Percentiles rank a stretch among this genome's conserved stretches.
phyloP scores from a whole-genome alignment of 2,113 vertebrate species.

The Trochalopteron elliotii region DNA sequence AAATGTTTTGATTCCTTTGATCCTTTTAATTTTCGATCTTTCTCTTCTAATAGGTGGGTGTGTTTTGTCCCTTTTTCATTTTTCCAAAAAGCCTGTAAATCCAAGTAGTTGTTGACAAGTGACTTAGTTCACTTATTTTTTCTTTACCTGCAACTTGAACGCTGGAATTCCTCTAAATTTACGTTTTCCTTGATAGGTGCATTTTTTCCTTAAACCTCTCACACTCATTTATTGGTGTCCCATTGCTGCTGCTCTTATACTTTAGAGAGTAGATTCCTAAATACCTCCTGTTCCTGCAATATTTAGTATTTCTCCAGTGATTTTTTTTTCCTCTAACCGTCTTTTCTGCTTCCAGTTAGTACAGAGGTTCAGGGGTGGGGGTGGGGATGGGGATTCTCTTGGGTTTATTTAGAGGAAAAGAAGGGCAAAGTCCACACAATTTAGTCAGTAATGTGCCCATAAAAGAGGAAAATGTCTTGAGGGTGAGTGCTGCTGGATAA shows the following conservation, averaged over 20 bases:
- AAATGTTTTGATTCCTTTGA: constrained; percentile 55
- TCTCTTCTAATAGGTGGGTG: constrained; percentile 78
- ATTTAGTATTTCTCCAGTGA: background rate
- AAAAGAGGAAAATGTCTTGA: background rate
- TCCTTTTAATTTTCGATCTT: constrained; percentile 72
- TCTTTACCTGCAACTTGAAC: background rate
- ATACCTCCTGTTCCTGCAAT: background rate
- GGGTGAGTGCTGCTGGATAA: background rate
- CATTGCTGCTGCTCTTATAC: background rate
- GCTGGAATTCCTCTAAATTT: background rate
- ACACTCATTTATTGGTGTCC: background rate
- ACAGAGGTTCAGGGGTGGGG: background rate
- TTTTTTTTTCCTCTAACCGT: background rate
- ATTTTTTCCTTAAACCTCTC: background rate
- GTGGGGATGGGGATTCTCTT: background rate
- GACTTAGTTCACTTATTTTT: background rate
- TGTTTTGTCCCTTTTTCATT: background rate
- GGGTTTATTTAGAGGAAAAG: background rate
- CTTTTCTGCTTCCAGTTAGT: background rate
- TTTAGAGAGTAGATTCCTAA: background rate
- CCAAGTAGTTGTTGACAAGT: background rate
- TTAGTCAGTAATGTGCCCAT: background rate
- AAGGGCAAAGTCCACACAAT: background rate
- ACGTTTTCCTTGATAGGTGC: background rate
- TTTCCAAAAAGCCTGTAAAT: background rate